Percentiles rank a stretch among this genome's conserved stretches.
phyloP scores from a whole-genome alignment of 2,113 vertebrate genomes.

The Pygoscelis adeliae region DNA sequence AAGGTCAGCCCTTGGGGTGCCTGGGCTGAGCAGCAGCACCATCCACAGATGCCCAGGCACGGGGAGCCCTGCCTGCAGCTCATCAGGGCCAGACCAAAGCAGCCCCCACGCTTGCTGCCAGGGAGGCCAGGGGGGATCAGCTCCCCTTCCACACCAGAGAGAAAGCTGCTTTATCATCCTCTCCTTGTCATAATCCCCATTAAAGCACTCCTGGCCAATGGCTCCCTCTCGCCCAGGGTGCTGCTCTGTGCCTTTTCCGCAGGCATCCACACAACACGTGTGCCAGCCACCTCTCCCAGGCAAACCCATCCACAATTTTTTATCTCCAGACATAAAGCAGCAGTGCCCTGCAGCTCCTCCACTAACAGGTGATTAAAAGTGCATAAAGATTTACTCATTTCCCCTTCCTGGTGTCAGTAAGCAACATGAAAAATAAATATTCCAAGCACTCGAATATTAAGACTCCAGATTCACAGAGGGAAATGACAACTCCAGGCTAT shows the following conservation, averaged over 20 bases:
- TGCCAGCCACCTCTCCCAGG: neutral
- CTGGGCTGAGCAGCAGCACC: fast-evolving
- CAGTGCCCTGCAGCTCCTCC: constrained; percentile 34
- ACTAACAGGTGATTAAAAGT: constrained; percentile 44
- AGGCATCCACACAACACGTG: neutral
- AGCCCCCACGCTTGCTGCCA: neutral
- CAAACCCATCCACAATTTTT: neutral
- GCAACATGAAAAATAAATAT: constrained; percentile 51
- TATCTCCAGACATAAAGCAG: neutral
- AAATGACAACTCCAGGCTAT: neutral
- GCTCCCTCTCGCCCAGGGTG: neutral
- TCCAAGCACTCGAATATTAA: neutral
- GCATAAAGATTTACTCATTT: constrained; percentile 57
- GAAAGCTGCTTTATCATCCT: neutral
- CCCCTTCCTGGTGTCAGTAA: constrained; percentile 24
- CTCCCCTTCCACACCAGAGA: neutral
- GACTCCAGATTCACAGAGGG: neutral
- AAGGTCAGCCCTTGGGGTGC: neutral
- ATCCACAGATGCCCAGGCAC: neutral
- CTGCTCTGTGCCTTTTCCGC: neutral
- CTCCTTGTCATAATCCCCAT: neutral
- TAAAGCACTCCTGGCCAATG: neutral
- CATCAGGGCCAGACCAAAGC: fast-evolving
- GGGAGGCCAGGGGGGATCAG: neutral
- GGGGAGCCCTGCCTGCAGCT: neutral